Evolutionary conservation across 2,888 invertebrate genomes (phyloP), one percentile per base, ranked within the genome.

Genomic region (Torymus texanus): DNA sequence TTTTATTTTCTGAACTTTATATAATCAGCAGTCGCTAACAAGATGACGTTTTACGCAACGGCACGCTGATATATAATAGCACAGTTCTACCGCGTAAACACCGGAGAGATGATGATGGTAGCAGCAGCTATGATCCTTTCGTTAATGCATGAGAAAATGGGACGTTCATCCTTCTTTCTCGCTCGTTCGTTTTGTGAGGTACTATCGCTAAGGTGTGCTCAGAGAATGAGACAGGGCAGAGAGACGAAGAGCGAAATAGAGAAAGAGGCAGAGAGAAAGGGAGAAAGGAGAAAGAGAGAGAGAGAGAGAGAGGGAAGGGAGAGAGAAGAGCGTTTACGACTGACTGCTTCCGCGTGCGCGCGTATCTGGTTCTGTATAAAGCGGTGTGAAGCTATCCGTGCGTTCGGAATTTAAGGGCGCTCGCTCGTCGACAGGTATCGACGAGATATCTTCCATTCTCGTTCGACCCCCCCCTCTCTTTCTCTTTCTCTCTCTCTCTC

Each of bases 261-360:
- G 14, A 53, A 41, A 1, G 51, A 76, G 2, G 14, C 59, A 8
- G 41, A 56, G 13, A 59, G 51, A 65, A 50, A 29, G 10, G 13
- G 21, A 24, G 16, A n/a, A n/a, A n/a, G 24, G n/a, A 24, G 51
- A 56, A 4, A 58, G 21, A 51, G 10, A n/a, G 14, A 24, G 41
- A 56, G n/a, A 24, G 18, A 59, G 51, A 55, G 5, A 53, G 59
- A 3, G 51, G 24, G 61, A 1, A 14, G 65, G 10, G 41, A 65
- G 13, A 59, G 51, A 65, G 58, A 29, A 61, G 41, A 53, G 18
- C 70, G 51, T 79, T 79, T 71, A 61, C 79, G 62, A 70, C 53
- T 75, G 53, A 75, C 63, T 70, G 59, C 65, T 18, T 11, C 24
- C 63, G n/a, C 63, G n/a, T 14, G 11, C 53, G 14, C 65, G 67